Percentiles rank a stretch among this genome's conserved stretches.
Evolutionary conservation across 2,797 vertebrate species (phyloP).

Genomic region (Smutsia temminckii): DNA sequence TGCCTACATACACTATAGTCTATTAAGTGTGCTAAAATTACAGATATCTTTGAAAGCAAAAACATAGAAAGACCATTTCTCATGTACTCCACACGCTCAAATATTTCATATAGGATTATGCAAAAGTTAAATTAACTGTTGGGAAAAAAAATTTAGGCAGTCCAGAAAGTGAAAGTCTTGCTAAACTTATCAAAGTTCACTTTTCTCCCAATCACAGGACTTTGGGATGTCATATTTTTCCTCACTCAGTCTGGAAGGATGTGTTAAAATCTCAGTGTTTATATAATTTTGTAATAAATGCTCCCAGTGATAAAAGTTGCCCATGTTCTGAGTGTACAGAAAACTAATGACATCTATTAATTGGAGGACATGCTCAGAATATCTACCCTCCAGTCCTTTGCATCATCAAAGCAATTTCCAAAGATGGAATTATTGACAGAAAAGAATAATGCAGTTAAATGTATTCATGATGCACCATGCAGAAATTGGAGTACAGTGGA

Average conservation of each 20-base stretch:
- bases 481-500: background rate
- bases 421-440: background rate
- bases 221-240: background rate
- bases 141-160: background rate
- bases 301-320: background rate
- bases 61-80: background rate
- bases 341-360: slow-evolving; percentile 25
- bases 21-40: background rate
- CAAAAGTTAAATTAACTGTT: background rate
- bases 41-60: background rate
- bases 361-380: background rate
- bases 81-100: background rate
- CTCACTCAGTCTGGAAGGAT: background rate
- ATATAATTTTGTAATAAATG: background rate
- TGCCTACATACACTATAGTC: background rate
- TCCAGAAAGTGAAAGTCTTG: background rate
- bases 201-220: background rate
- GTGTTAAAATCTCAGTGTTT: slow-evolving; percentile 33
- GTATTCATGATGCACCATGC: background rate
- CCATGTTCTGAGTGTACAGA: background rate
- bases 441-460: background rate
- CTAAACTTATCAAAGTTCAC: background rate
- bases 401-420: background rate
- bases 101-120: background rate
- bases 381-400: background rate